Base-by-base conservation (phyloP, 1,140 invertebrate species). In the Microplitis demolitor region DNA sequence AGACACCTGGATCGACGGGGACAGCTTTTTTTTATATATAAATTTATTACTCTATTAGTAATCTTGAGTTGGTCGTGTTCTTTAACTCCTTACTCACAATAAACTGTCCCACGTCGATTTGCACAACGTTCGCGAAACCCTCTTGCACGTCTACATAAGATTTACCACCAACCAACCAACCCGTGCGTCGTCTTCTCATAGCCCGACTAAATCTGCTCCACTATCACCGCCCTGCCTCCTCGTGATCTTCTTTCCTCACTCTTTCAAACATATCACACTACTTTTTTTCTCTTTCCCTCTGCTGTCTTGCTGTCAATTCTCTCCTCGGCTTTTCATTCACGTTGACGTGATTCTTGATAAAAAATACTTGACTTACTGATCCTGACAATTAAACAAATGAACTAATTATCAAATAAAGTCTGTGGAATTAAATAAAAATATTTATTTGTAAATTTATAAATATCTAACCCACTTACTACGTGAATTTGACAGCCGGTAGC, bases 1-100 rank as follows among this genome's bases (percentile, higher is more conserved):
- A 24, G 24, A 84, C 84, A 77, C 83, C 82, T 83, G 82, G 82
- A 77, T 76, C 81, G 80, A 78, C 79, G 79, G 78, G 60, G 39
- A 31, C 51, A 35, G 16, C 54, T 66, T 66, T 78, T 78, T 80
- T 80, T 82, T 45, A 45, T 45, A 45, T 45, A 9, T 3, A 5
- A 45, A 45, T 45, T 8, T 45, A 45, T 45, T 45, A 45, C 11
- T 45, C 39, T 11, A 24, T 24, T 24, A 24, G 24, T 24, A 39
- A 11, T 39, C 5, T 39, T 78, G 82, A 81, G 82, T 80, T 78
- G 79, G 78, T 79, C 81, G 79, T 78, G 79, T 80, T 83, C 83
- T 8, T 6, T 11, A 79, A 79, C 82, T 79, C 79, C 74, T 80
- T 72, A 84, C 83, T 84, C 78, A 79, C 84, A 81, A 83, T 79